A percentile compares a stretch with the other conserved stretches of the same genome.
Conservation (phyloP, 2,888 invertebrate genomes). For the Actias luna region DNA sequence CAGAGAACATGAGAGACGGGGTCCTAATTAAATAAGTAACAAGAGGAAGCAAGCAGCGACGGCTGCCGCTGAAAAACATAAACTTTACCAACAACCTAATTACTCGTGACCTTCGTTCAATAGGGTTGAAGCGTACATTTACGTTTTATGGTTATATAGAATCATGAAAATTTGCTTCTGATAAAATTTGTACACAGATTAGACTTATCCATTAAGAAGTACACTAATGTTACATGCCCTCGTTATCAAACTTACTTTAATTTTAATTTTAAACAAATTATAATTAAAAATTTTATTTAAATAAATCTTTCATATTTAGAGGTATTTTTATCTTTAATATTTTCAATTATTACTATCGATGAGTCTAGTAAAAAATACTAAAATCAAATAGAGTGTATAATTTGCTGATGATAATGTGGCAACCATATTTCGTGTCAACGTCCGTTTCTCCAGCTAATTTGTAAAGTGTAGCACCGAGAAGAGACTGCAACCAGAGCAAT, state of each 20-base stretch:
- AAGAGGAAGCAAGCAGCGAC: constrained; percentile 46
- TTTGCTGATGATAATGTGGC: constrained; percentile 25
- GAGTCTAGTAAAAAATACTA: not conserved
- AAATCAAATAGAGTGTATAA: not conserved
- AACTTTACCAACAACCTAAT: constrained; percentile 63
- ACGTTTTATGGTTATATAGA: constrained; percentile 32
- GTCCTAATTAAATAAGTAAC: constrained; percentile 62
- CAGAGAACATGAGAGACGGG: constrained; percentile 32
- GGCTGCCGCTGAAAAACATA: constrained; percentile 57
- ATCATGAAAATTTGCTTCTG: constrained; percentile 49
- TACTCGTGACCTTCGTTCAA: constrained; percentile 57
- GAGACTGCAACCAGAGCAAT: constrained; percentile 62
- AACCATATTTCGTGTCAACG: constrained; percentile 51
- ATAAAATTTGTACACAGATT: constrained; percentile 51
- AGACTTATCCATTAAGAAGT: constrained; percentile 54
- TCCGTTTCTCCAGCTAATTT: constrained; percentile 66
- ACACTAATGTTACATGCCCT: constrained; percentile 41
- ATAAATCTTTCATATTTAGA: too few relatives aligned
- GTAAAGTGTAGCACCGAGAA: constrained; percentile 59
- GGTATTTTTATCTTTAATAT: too few relatives aligned
- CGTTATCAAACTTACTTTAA: too few relatives aligned
- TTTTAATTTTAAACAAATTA: too few relatives aligned
- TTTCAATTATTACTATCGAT: not conserved
- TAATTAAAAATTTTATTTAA: too few relatives aligned
- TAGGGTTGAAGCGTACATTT: constrained; percentile 39